Evolutionary conservation across 2,797 vertebrate genomes (phyloP).

Genomic region (Sebastes aleutianus): DNA sequence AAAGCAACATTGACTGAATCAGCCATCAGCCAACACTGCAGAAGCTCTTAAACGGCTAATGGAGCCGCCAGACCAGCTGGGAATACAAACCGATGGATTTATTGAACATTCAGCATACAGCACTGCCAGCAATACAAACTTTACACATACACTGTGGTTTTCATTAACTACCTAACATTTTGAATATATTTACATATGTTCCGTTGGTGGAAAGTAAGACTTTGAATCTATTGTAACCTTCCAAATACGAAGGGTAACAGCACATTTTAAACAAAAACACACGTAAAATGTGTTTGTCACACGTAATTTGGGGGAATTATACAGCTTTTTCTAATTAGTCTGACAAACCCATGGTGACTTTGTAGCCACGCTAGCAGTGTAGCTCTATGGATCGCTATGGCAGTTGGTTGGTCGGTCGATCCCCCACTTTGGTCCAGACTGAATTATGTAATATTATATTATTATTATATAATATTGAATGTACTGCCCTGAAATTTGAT

Average conservation of each 20-base stretch:
- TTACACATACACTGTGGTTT: conserved; percentile 22
- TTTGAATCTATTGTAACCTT: neutral
- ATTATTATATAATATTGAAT: neutral
- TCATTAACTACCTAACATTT: neutral
- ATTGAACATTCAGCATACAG: conserved; percentile 57
- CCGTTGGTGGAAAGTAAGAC: neutral
- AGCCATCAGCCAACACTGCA: conserved; percentile 69
- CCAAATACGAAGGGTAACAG: neutral
- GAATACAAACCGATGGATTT: conserved; percentile 70
- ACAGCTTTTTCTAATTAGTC: neutral
- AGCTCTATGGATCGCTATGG: too few species aligned
- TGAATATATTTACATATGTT: conserved; percentile 10
- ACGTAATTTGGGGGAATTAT: neutral
- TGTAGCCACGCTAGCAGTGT: neutral
- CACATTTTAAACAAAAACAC: neutral
- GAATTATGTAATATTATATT: neutral
- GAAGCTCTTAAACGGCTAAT: conserved; percentile 70
- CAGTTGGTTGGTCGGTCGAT: neutral
- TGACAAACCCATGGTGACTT: neutral
- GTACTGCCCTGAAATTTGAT: too few species aligned
- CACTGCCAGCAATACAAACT: conserved; percentile 46
- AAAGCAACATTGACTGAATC: conserved; percentile 69
- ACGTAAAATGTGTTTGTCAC: neutral
- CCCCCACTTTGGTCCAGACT: neutral
- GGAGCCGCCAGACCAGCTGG: conserved; percentile 61